Evolutionary conservation across 2,888 invertebrate species (phyloP), one percentile per base, ranked within the genome.

Genomic region (Pedicia rivosa): DNA sequence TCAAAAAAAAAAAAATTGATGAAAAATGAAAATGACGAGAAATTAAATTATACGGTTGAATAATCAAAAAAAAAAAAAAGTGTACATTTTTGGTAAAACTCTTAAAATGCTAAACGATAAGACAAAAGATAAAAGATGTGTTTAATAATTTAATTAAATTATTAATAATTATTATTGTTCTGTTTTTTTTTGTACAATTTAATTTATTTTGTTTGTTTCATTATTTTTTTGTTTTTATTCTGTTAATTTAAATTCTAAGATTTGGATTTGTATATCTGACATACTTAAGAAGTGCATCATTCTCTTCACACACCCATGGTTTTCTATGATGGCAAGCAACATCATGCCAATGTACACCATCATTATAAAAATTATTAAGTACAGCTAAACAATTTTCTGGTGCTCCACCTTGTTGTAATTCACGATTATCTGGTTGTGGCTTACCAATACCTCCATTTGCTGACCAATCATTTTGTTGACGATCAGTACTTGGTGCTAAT

Each of bases 311-410:
- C 22, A 86, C 78, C 65, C 80, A 84, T 2, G 87, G 78, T 59
- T 88, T 88, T 56, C 76, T 74, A 57, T 88, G 88, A 55, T 87
- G 87, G 56, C 88, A 88, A 43, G 87, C 87, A 34, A 87, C 87
- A 54, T 88, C 78, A 55, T 88, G 88, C 87, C 87, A 87, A 59
- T 84, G 81, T 35, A 87, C 77, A 19, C 87, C 87, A 51, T 88
- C 87, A 49, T 84, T 80, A 68, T 88, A 88, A 67, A 87, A 87
- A 58, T 87, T 81, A 64, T 88, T 88, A 36, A 88, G 65, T 44
- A 88, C 67, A 2, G 83, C 87, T 44, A 88, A 57, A 53, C 87
- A 88, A 57, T 84, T 84, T 61, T 88, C 88, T 19, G 78, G 71
- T 2, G 84, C 83, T 34, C 87, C 87, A 17, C 77, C 78, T 60